phyloP scores from a whole-genome alignment of 1,140 invertebrate genomes.

The Venustaconcha ellipsiformis region DNA sequence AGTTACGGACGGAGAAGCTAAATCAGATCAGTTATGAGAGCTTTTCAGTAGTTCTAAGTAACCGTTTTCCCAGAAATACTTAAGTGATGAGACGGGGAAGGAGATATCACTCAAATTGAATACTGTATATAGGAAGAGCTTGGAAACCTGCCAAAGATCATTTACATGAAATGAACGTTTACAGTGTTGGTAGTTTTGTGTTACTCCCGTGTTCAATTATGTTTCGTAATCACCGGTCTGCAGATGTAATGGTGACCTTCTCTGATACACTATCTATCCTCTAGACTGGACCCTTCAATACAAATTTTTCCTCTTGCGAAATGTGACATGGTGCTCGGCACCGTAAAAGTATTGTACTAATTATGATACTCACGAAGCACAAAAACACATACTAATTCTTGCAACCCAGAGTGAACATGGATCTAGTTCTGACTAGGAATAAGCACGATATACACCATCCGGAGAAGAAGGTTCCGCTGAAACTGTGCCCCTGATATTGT shows the following conservation, averaged over 20 bases:
- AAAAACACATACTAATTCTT: no score
- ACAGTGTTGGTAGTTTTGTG: slow-evolving; percentile 13
- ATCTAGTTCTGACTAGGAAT: no score
- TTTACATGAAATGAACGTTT: slow-evolving; percentile 14
- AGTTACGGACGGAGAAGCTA: slow-evolving; percentile 26
- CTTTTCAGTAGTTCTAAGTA: slow-evolving; percentile 19
- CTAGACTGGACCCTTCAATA: not conserved
- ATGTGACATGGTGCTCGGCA: not conserved
- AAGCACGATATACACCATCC: no score
- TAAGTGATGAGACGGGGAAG: slow-evolving; percentile 12
- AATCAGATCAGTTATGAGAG: slow-evolving; percentile 18
- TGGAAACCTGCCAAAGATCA: slow-evolving; percentile 31
- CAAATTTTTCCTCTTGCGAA: slow-evolving; percentile 4
- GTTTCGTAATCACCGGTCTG: not conserved
- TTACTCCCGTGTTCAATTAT: slow-evolving; percentile 13
- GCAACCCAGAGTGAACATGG: no score
- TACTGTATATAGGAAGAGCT: slow-evolving; percentile 3
- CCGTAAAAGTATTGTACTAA: no score
- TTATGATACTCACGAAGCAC: no score
- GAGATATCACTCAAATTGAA: slow-evolving; percentile 16
- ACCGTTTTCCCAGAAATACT: slow-evolving; percentile 19
- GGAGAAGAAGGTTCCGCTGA: no score
- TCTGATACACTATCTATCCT: not conserved
- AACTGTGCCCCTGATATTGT: no score
- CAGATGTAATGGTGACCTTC: not conserved